Conservation (phyloP, 2,113 vertebrate genomes). For the Fukomys damarensis region DNA sequence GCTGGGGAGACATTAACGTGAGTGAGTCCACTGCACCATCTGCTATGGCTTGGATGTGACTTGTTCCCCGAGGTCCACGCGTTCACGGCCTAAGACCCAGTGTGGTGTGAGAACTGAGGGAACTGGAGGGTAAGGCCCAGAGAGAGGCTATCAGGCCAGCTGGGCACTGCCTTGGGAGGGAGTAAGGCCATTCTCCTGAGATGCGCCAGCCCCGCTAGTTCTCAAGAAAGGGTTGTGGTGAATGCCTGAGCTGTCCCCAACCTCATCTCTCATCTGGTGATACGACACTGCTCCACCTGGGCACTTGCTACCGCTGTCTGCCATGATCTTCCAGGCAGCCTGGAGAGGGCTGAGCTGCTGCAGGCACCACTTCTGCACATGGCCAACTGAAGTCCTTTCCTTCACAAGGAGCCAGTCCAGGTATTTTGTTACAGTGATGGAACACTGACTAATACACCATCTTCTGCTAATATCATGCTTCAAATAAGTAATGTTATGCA, state of each 20-base stretch:
- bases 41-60: not conserved
- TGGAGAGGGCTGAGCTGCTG: not conserved
- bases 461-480: not conserved
- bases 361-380: too few relatives aligned
- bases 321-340: not conserved
- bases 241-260: not conserved
- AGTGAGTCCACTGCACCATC: not conserved
- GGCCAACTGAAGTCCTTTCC: not conserved
- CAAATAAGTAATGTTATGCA: not conserved
- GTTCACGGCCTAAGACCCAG: too few relatives aligned
- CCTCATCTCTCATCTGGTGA: not conserved
- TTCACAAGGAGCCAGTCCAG: not conserved
- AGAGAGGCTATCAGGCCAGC: too few relatives aligned
- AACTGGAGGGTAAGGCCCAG: not conserved
- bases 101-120: not conserved
- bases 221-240: not conserved
- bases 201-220: not conserved
- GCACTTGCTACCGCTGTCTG: not conserved
- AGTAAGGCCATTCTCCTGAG: not conserved
- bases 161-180: too few relatives aligned
- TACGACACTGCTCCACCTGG: not conserved
- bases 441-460: not conserved
- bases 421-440: not conserved
- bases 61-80: not conserved
- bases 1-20: not conserved